Percentiles rank a stretch among this genome's conserved stretches.
Conservation (phyloP, 1,140 invertebrate species). For the Chelonus insularis region DNA sequence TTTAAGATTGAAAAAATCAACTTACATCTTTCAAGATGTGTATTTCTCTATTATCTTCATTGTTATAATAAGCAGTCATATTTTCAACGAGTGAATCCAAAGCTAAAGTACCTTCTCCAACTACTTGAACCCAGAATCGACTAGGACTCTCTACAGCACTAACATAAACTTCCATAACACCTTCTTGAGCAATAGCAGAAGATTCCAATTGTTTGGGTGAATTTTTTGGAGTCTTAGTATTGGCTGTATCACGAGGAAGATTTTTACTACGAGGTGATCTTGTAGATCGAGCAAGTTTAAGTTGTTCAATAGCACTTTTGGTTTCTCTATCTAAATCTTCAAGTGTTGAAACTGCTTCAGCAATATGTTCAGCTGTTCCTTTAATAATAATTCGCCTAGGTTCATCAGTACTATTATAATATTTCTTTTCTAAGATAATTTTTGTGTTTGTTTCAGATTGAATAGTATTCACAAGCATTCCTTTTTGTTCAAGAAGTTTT, state of each 20-base stretch:
- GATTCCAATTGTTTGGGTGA: constrained; percentile 6
- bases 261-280: constrained; percentile 58
- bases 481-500: constrained; percentile 71
- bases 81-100: constrained; percentile 74
- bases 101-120: constrained; percentile 69
- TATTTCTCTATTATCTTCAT: constrained; percentile 64
- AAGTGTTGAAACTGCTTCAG: constrained; percentile 63
- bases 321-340: constrained; percentile 66
- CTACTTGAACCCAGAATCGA: constrained; percentile 83
- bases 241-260: constrained; percentile 21
- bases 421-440: constrained; percentile 57
- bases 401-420: constrained; percentile 42
- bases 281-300: constrained; percentile 50
- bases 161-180: constrained; percentile 77
- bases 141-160: constrained; percentile 77
- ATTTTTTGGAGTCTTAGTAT: constrained; percentile 9
- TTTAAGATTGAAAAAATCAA: constrained; percentile 10
- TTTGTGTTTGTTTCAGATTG: constrained; percentile 67
- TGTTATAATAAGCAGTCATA: constrained; percentile 78
- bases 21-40: constrained; percentile 60
- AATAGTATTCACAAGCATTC: constrained; percentile 72
- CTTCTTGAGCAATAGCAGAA: constrained; percentile 42
- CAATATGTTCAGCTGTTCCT: constrained; percentile 65
- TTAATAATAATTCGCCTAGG: constrained; percentile 61
- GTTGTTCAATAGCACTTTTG: constrained; percentile 52